These are phyloP conservation scores for Sinhomidia bicolor DNA, from an alignment of 2,888 invertebrate genomes.

Conservation along the genomic window DNA sequence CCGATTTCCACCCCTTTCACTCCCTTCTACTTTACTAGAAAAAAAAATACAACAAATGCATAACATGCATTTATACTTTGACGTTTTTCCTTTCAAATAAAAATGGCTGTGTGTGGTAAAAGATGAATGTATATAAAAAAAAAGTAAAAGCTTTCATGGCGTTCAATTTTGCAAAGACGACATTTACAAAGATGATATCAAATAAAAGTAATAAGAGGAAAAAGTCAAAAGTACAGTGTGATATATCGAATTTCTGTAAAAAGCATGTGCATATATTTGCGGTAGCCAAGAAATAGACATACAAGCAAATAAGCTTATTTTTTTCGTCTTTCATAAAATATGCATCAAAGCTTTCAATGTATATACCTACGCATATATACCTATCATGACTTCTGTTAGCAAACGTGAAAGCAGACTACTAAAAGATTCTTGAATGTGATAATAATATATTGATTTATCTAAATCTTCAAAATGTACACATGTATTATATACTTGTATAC, in stretches of 20 bases:
- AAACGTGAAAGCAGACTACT: too few relatives aligned
- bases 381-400: too few relatives aligned
- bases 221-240: background rate
- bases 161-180: background rate
- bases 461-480: too few relatives aligned
- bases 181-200: background rate
- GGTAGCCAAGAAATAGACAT: too few relatives aligned
- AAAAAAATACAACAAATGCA: background rate
- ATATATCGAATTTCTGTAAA: background rate
- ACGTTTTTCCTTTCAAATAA: background rate
- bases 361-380: too few relatives aligned
- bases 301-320: too few relatives aligned
- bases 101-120: background rate
- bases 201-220: background rate
- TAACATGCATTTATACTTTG: background rate
- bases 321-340: too few relatives aligned
- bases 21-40: background rate
- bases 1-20: constrained; percentile 24
- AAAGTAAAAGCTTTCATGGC: constrained; percentile 5
- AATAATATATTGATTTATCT: too few relatives aligned
- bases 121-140: too few relatives aligned
- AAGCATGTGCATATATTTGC: background rate
- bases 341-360: too few relatives aligned
- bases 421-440: too few relatives aligned
- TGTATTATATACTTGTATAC: too few relatives aligned